Conservation (phyloP, 2,113 vertebrate genomes). For the Stigmatopora nigra region DNA sequence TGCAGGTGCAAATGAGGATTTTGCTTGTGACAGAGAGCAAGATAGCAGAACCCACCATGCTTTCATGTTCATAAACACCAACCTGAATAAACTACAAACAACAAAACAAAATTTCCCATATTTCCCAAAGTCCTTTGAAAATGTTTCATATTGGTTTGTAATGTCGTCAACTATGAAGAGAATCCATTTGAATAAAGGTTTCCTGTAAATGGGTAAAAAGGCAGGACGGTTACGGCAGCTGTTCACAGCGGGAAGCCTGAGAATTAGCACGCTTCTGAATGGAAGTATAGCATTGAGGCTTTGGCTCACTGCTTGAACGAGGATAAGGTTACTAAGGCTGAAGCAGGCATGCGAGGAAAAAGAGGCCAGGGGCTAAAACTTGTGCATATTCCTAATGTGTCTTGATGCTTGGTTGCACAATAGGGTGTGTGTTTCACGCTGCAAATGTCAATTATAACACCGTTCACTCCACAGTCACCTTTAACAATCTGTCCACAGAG, state of each 20-base stretch:
- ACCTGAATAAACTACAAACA: constrained; percentile 16
- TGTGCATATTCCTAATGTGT: constrained; percentile 24
- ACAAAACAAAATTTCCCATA: constrained; percentile 15
- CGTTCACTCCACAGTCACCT: not conserved
- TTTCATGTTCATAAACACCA: constrained; percentile 31
- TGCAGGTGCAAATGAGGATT: constrained; percentile 21
- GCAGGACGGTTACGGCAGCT: constrained; percentile 45
- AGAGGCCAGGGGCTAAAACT: constrained; percentile 30
- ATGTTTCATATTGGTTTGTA: constrained; percentile 11
- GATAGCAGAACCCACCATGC: constrained; percentile 12
- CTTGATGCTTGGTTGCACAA: constrained; percentile 50
- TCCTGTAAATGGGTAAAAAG: constrained; percentile 18
- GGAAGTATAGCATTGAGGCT: constrained; percentile 21
- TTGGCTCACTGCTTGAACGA: constrained; percentile 28
- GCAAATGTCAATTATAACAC: not conserved
- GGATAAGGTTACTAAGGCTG: constrained; percentile 47
- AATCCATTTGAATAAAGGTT: constrained; percentile 15
- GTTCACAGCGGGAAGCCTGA: constrained; percentile 28
- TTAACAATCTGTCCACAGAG: constrained; percentile 10
- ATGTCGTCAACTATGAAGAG: not conserved
- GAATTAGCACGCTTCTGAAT: constrained; percentile 22
- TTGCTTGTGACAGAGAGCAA: constrained; percentile 6
- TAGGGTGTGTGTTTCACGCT: constrained; percentile 2
- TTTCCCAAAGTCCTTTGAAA: constrained; percentile 24
- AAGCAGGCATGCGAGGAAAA: constrained; percentile 36